Percentiles rank a stretch among this genome's conserved stretches.
These are phyloP conservation scores for Cephus runcator DNA, from an alignment of 2,888 invertebrate species.

Conservation along the genomic window DNA sequence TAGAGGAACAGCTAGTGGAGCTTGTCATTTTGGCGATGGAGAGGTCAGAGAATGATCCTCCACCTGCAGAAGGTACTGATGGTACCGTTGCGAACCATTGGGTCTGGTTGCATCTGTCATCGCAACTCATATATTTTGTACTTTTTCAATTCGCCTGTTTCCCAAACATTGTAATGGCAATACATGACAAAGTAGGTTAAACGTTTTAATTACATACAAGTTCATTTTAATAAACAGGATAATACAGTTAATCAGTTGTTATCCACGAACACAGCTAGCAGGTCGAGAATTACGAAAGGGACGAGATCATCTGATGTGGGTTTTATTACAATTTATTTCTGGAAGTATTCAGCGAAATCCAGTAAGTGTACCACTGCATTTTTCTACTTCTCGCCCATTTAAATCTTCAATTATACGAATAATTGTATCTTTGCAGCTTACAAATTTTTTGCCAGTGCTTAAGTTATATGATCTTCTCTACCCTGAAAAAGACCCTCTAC, in stretches of 20 bases:
- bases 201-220: not conserved
- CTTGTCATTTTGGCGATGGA: conserved; percentile 93
- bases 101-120: conserved; percentile 93
- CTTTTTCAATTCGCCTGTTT: conserved; percentile 94
- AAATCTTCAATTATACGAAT: conserved; percentile 4
- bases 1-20: conserved; percentile 94
- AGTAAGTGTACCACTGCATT: conserved; percentile 63
- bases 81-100: conserved; percentile 77
- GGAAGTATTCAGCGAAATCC: conserved; percentile 96
- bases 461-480: conserved; percentile 92
- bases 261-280: conserved; percentile 68
- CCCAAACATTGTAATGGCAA: conserved; percentile 88
- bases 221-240: not conserved
- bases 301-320: conserved; percentile 99
- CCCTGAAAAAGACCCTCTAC: conserved; percentile 89
- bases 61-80: conserved; percentile 70
- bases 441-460: conserved; percentile 89
- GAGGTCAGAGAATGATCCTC: conserved; percentile 78
- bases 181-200: conserved; percentile 79
- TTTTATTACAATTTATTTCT: conserved; percentile 94
- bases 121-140: conserved; percentile 94
- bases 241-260: not conserved
- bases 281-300: conserved; percentile 87
- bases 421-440: conserved; percentile 67
- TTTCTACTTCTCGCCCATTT: not conserved